phyloP scores from a whole-genome alignment of 2,113 vertebrate species.

The Sphaerodactylus townsendi region DNA sequence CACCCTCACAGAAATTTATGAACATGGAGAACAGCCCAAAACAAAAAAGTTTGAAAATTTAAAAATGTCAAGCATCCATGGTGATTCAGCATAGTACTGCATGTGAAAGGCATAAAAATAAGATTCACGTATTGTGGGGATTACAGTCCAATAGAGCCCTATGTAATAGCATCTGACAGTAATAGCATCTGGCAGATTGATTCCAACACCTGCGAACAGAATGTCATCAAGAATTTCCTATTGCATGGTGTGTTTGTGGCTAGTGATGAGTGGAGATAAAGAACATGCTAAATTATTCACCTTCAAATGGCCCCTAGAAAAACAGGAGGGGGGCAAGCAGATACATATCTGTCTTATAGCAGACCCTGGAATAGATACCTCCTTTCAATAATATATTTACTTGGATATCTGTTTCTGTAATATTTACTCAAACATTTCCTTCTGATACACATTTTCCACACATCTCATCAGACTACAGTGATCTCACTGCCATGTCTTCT shows the following conservation, averaged over 20 bases:
- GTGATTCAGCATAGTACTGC: background rate
- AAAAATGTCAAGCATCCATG: background rate
- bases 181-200: background rate
- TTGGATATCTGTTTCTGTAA: background rate
- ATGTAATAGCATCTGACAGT: background rate
- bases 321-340: background rate
- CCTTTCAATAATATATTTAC: background rate
- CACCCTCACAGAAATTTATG: background rate
- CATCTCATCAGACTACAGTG: background rate
- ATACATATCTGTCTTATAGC: background rate
- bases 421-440: background rate
- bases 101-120: background rate
- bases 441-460: background rate
- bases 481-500: background rate
- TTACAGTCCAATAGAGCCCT: background rate
- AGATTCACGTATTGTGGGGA: background rate
- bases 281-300: slow-evolving; percentile 3
- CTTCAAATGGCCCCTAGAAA: rapidly evolving
- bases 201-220: background rate
- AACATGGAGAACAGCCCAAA: background rate
- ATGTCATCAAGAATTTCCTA: background rate
- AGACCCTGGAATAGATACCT: rapidly evolving
- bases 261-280: background rate
- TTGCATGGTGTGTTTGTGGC: rapidly evolving
- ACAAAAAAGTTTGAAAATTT: background rate